Percentiles rank a stretch among this genome's conserved stretches.
These are phyloP conservation scores for Seriola dumerili DNA, from an alignment of 2,113 vertebrate species.

Conservation along the genomic window DNA sequence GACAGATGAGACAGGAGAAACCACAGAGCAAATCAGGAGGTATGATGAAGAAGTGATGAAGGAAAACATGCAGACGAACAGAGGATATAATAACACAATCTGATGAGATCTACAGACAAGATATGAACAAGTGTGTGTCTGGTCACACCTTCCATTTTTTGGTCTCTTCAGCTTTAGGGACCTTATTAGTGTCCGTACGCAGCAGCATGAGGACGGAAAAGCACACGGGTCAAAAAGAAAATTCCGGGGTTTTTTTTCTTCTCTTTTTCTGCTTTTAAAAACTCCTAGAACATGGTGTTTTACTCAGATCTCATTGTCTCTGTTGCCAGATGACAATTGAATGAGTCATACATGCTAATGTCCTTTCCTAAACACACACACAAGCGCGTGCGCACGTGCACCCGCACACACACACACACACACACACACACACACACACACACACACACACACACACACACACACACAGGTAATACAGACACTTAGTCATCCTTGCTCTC, in stretches of 20 bases:
- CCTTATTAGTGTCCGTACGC: conserved; percentile 83
- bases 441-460: conserved; percentile 10
- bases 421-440: background rate
- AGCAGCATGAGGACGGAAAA: conserved; percentile 76
- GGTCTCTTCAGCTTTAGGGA: conserved; percentile 93
- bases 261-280: conserved; percentile 11
- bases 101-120: conserved; percentile 42
- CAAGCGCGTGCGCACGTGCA: background rate
- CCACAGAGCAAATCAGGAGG: conserved; percentile 33
- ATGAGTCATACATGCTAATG: conserved; percentile 49
- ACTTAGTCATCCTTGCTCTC: conserved; percentile 43
- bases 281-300: conserved; percentile 22
- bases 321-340: conserved; percentile 37
- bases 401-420: background rate
- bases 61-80: conserved; percentile 46
- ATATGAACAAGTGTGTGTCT: conserved; percentile 39
- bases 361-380: background rate
- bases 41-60: conserved; percentile 19
- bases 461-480: conserved; percentile 41
- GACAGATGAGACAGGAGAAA: conserved; percentile 9
- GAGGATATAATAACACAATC: conserved; percentile 34
- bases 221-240: conserved; percentile 63
- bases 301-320: conserved; percentile 32
- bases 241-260: background rate
- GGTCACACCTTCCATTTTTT: conserved; percentile 92